phyloP scores from a whole-genome alignment of 2,888 invertebrate species.

The Parnassius apollo region DNA sequence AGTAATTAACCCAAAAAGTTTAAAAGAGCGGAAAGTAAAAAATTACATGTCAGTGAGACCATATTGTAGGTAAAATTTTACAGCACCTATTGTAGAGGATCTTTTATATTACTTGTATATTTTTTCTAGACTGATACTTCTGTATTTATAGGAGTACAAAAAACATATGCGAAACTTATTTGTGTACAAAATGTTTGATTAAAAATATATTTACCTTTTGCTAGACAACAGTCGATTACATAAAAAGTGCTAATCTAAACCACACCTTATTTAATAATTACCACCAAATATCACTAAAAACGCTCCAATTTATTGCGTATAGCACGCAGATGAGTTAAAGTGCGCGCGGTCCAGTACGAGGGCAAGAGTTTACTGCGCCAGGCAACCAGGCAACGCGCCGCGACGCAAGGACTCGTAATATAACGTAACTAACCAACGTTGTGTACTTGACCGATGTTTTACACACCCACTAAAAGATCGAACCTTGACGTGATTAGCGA shows the following conservation, averaged over 20 bases:
- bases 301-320: background rate
- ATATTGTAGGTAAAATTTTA: too few relatives aligned
- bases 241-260: background rate
- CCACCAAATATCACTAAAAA: conserved; percentile 8
- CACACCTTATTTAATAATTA: background rate
- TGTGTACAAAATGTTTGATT: background rate
- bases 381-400: conserved; percentile 43
- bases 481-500: conserved; percentile 33
- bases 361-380: conserved; percentile 47
- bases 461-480: conserved; percentile 30
- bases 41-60: too few relatives aligned
- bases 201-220: conserved; percentile 1
- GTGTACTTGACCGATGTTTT: conserved; percentile 40
- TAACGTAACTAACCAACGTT: conserved; percentile 47
- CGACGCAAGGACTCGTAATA: conserved; percentile 59
- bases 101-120: too few relatives aligned
- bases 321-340: conserved; percentile 14
- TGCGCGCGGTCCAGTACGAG: conserved; percentile 38
- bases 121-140: too few relatives aligned
- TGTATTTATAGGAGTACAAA: too few relatives aligned
- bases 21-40: too few relatives aligned
- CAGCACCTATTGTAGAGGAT: too few relatives aligned
- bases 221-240: background rate
- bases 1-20: too few relatives aligned
- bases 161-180: too few relatives aligned